These are phyloP conservation scores for Hedychridium roseum DNA, from an alignment of 2,888 invertebrate genomes.

Conservation along the genomic window DNA sequence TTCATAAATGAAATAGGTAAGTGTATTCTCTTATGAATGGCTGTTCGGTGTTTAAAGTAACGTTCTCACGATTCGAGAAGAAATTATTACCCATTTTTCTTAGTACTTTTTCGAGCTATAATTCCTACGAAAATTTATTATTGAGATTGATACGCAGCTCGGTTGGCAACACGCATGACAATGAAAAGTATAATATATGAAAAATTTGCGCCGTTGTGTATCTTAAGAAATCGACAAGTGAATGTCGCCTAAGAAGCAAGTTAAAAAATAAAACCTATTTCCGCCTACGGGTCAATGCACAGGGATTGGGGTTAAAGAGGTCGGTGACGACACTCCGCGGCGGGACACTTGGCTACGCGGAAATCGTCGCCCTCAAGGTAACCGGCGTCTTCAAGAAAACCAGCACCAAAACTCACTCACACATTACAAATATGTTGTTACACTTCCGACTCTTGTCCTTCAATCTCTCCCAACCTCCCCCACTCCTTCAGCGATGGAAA, in stretches of 20 bases:
- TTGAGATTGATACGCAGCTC: background rate
- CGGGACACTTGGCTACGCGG: slow-evolving; percentile 88
- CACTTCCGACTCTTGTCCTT: slow-evolving; percentile 6
- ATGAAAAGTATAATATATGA: too few relatives aligned
- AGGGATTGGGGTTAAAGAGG: slow-evolving; percentile 84
- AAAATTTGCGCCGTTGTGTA: too few relatives aligned
- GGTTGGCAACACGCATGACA: background rate
- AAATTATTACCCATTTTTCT: background rate
- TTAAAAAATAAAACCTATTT: slow-evolving; percentile 57
- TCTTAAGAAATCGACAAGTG: background rate
- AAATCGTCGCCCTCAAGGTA: slow-evolving; percentile 98
- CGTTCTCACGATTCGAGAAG: too few relatives aligned
- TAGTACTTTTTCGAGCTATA: background rate
- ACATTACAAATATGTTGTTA: too few relatives aligned
- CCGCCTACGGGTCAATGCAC: slow-evolving; percentile 64
- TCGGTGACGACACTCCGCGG: slow-evolving; percentile 91
- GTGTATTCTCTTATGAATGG: too few relatives aligned
- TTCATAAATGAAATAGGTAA: too few relatives aligned
- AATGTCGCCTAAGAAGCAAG: slow-evolving; percentile 27
- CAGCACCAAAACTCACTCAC: slow-evolving; percentile 7
- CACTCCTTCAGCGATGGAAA: too few relatives aligned
- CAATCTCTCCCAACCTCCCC: slow-evolving; percentile 15
- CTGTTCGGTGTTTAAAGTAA: too few relatives aligned
- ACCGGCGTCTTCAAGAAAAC: slow-evolving; percentile 49
- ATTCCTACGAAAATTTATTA: background rate